phyloP scores from a whole-genome alignment of 1,140 invertebrate genomes.

The Gryon sp. region DNA sequence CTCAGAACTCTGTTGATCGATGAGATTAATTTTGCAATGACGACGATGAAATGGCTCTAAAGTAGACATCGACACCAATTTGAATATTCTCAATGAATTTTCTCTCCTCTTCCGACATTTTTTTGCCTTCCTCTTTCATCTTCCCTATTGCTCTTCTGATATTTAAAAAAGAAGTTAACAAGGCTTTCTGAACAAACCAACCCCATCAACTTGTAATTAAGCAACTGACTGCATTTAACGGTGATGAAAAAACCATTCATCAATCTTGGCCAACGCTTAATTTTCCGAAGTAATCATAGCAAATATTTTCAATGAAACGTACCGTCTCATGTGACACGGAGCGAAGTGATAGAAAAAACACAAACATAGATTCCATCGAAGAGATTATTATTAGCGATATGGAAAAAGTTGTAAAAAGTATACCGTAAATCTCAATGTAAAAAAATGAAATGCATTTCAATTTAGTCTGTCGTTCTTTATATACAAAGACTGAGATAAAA shows the following conservation, averaged over 20 bases:
- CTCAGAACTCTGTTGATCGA: conserved; percentile 14
- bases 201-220: conserved; percentile 7
- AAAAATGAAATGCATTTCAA: conserved; percentile 33
- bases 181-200: too few relatives aligned
- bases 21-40: conserved; percentile 19
- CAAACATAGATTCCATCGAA: too few relatives aligned
- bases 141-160: too few relatives aligned
- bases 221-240: conserved; percentile 14
- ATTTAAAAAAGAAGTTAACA: too few relatives aligned
- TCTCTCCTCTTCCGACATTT: not conserved
- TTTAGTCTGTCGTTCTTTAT: conserved; percentile 21
- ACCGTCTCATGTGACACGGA: too few relatives aligned
- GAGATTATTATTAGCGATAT: conserved; percentile 12
- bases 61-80: conserved; percentile 47
- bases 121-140: not conserved
- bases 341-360: too few relatives aligned
- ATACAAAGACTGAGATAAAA: conserved; percentile 35
- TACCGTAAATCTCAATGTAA: too few relatives aligned
- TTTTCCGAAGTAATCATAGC: conserved; percentile 3
- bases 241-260: conserved; percentile 1
- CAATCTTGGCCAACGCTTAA: conserved; percentile 9
- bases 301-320: conserved; percentile 4
- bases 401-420: conserved; percentile 19
- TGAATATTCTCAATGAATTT: conserved; percentile 11
- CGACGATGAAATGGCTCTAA: conserved; percentile 38